Percentiles rank a stretch among this genome's conserved stretches.
Conservation (phyloP, 2,113 vertebrate species). For the Sinocyclocheilus anshuiensis region DNA sequence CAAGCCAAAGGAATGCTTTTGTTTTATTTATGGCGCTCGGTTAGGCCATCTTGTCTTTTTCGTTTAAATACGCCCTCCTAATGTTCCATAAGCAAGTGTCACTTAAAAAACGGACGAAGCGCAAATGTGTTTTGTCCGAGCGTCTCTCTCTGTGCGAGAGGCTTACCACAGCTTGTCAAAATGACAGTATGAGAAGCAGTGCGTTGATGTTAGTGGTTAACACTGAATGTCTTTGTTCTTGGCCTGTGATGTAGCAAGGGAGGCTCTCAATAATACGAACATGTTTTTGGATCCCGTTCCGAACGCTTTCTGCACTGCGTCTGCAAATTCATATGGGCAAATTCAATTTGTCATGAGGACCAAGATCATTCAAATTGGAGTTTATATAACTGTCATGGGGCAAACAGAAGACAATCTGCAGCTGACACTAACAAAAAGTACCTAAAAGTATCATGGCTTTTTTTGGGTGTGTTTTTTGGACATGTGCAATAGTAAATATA, state of each 20-base stretch:
- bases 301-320: neutral
- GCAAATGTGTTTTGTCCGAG: neutral
- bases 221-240: conserved; percentile 23
- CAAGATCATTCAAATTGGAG: conserved; percentile 4
- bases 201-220: conserved; percentile 9
- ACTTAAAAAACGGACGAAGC: neutral
- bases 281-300: conserved; percentile 29
- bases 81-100: conserved; percentile 42
- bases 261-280: conserved; percentile 26
- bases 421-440: neutral
- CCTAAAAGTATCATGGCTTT: neutral
- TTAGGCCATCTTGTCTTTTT: conserved; percentile 14
- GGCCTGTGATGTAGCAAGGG: conserved; percentile 29
- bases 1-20: conserved; percentile 38
- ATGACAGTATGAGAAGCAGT: conserved; percentile 20
- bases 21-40: conserved; percentile 27
- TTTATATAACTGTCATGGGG: conserved; percentile 19
- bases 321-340: conserved; percentile 35
- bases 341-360: neutral
- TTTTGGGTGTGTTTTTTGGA: neutral
- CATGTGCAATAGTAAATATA: neutral
- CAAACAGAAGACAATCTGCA: neutral
- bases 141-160: neutral
- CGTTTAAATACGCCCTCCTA: neutral
- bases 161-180: conserved; percentile 24